A percentile compares a stretch with the other conserved stretches of the same genome.
These are phyloP conservation scores for Naso thynnoides DNA, from an alignment of 2,797 vertebrate species.

Conservation along the genomic window DNA sequence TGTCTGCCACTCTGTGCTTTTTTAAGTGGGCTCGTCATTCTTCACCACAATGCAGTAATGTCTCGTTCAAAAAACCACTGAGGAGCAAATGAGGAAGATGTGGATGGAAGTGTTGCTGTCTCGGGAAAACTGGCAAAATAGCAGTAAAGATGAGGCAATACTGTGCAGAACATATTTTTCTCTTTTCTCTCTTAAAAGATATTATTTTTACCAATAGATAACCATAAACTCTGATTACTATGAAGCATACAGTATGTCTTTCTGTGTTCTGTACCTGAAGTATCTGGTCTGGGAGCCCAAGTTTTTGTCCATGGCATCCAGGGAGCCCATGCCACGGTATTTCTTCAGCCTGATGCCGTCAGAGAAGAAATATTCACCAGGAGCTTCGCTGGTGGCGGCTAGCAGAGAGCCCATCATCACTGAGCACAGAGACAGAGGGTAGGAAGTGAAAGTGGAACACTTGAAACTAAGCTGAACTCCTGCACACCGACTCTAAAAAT, in stretches of 20 bases:
- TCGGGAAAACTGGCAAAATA: constrained; percentile 25
- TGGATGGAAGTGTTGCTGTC: neutral
- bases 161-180: no score
- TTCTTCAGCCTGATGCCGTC: constrained; percentile 98
- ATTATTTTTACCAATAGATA: neutral
- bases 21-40: constrained; percentile 14
- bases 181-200: no score
- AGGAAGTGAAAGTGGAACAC: neutral
- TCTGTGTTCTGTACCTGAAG: constrained; percentile 89
- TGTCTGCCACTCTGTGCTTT: constrained; percentile 2
- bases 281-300: constrained; percentile 96
- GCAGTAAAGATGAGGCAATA: no score
- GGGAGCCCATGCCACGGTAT: constrained; percentile 97
- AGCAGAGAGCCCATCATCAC: constrained; percentile 99
- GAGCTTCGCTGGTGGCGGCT: constrained; percentile 96
- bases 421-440: constrained; percentile 54
- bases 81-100: constrained; percentile 47
- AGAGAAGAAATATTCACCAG: constrained; percentile 98
- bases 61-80: constrained; percentile 22
- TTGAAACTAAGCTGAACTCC: neutral
- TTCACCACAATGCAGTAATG: neutral
- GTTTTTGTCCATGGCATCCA: constrained; percentile 99
- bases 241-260: neutral
- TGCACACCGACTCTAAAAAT: neutral
- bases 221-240: neutral